phyloP scores from a whole-genome alignment of 2,888 invertebrate species.

The Leistus spinibarbis region DNA sequence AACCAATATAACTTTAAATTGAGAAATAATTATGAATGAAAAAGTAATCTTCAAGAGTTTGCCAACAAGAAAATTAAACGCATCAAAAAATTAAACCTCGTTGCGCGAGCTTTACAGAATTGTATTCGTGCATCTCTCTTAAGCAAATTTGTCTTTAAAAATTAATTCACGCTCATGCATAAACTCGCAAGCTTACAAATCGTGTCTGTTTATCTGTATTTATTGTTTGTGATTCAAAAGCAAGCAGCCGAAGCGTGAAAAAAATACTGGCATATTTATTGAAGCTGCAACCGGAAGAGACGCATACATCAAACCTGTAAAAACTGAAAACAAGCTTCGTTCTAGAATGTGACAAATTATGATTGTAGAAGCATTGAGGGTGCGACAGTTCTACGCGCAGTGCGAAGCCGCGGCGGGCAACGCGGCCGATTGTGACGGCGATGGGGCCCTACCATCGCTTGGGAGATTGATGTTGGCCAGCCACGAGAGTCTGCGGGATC shows the following conservation, averaged over 20 bases:
- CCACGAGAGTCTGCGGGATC: constrained; percentile 80
- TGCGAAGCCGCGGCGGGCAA: constrained; percentile 60
- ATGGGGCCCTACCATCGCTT: constrained; percentile 62
- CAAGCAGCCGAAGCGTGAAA: constrained; percentile 3
- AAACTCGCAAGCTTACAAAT: not conserved
- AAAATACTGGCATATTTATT: constrained; percentile 4
- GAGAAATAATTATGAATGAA: too few species aligned
- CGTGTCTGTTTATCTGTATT: not conserved
- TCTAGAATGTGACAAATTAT: constrained; percentile 6
- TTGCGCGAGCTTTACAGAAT: not conserved
- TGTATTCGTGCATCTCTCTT: not conserved
- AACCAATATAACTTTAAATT: not conserved
- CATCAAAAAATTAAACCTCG: not conserved
- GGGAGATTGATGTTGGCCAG: constrained; percentile 88
- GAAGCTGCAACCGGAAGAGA: not conserved
- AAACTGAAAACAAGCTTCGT: not conserved
- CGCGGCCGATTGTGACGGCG: constrained; percentile 50
- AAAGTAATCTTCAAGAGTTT: not conserved
- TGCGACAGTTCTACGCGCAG: constrained; percentile 72
- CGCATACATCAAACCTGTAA: not conserved
- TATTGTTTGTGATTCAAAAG: constrained; percentile 15
- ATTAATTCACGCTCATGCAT: not conserved
- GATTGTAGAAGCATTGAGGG: constrained; percentile 81
- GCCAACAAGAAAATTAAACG: not conserved
- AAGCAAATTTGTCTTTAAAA: not conserved